Evolutionary conservation across 2,888 invertebrate genomes (phyloP), one percentile per base, ranked within the genome.

Genomic region (Ligdia adustata): DNA sequence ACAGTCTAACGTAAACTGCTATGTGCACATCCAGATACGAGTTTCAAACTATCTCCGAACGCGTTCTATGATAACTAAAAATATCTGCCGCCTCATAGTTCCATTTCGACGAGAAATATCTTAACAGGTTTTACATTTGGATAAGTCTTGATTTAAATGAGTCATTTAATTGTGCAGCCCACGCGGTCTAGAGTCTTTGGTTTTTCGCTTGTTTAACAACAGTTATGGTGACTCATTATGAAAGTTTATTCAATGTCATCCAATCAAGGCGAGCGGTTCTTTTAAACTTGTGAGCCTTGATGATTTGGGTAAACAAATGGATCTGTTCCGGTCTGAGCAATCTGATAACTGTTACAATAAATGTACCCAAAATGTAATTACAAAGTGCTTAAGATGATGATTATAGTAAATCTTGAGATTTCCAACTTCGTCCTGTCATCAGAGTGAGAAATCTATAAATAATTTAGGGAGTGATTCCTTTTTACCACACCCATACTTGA

Each of bases 181-280:
- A 46, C 46, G 14, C 46, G 16, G 35, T 24, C 24, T 29, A 13
- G 7, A 41, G 24, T 9, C 40, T 33, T 27, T 15, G 37, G 29
- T 29, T 42, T 46, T 35, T 37, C 33, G 38, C 32, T 28, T 48
- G 38, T 51, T 45, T 38, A 38, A 38, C 16, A 29, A 42, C 41
- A 42, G 45, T 42, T 48, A 51, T 43, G n/a, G 32, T 52, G 37
- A 48, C 11, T 47, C 45, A 52, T 26, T 22, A 48, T 44, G 52
- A 48, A 52, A 47, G 41, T 48, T 43, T 33, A 26, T 52, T 44
- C 47, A 49, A 38, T 48, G 44, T 41, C 49, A 31, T 11, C 15
- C 33, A 28, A 48, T 43, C 48, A 43, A 49, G 48, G 48, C 38
- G 31, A 48, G 18, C 22, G n/a, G 33, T 47, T 15, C 9, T 33